These are phyloP conservation scores for Ibidorhyncha struthersii DNA, from an alignment of 2,113 vertebrate species.

Conservation along the genomic window DNA sequence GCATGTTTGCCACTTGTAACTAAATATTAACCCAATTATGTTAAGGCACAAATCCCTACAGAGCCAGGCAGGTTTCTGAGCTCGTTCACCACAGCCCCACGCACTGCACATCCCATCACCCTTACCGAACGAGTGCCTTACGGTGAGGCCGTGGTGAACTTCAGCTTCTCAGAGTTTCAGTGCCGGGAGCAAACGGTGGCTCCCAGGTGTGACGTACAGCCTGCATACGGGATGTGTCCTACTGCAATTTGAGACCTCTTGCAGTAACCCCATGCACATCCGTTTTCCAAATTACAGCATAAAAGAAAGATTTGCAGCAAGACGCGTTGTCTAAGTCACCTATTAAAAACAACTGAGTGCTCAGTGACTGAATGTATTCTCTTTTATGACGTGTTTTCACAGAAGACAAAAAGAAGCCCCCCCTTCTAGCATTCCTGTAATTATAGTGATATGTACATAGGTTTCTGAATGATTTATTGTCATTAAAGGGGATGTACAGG, in stretches of 20 bases:
- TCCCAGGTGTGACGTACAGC: neutral
- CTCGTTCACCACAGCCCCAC: neutral
- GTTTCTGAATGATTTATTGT: neutral
- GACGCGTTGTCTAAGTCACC: neutral
- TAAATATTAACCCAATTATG: neutral
- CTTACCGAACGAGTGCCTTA: no score
- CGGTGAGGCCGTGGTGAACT: accelerated
- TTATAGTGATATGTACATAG: neutral
- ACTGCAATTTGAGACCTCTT: neutral
- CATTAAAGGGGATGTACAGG: neutral
- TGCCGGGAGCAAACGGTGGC: neutral
- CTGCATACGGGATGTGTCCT: neutral
- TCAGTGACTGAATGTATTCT: neutral
- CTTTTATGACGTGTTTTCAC: neutral
- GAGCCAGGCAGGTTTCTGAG: neutral
- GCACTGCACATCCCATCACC: no score
- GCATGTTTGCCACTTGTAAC: neutral
- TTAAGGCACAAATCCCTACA: neutral
- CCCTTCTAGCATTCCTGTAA: neutral
- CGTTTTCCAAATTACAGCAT: neutral
- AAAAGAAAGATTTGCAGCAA: neutral
- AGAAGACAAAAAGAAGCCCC: neutral
- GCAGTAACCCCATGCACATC: neutral
- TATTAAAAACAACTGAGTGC: neutral
- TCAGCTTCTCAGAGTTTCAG: neutral